Percentiles rank a stretch among this genome's conserved stretches.
Evolutionary conservation across 2,888 invertebrate species (phyloP).

Genomic region (Spodoptera littoralis): DNA sequence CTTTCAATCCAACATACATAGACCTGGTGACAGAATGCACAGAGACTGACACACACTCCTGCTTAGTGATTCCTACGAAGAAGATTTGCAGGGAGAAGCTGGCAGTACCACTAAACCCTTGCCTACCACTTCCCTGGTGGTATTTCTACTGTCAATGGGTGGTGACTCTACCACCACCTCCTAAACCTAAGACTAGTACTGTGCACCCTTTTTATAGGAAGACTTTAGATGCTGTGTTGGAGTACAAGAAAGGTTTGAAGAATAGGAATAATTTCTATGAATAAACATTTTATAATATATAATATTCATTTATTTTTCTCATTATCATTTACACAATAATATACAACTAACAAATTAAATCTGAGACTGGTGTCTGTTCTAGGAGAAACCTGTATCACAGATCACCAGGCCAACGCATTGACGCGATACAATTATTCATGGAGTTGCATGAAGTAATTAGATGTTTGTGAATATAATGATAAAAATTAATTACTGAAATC

Average conservation of each 20-base stretch:
- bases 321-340: too few species aligned
- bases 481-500: too few species aligned
- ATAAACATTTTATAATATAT: neutral
- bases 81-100: slow-evolving; percentile 60
- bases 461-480: too few species aligned
- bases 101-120: slow-evolving; percentile 44
- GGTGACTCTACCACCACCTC: slow-evolving; percentile 40
- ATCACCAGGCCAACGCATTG: too few species aligned
- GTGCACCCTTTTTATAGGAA: slow-evolving; percentile 60
- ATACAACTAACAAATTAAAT: too few species aligned
- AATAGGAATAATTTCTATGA: neutral
- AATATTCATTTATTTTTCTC: too few species aligned
- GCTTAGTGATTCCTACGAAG: slow-evolving; percentile 62
- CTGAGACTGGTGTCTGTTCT: too few species aligned
- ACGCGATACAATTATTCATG: too few species aligned
- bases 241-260: slow-evolving; percentile 44
- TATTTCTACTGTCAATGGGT: slow-evolving; percentile 66
- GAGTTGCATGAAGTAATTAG: too few species aligned
- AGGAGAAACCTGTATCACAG: too few species aligned
- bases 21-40: slow-evolving; percentile 54
- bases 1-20: slow-evolving; percentile 53
- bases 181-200: slow-evolving; percentile 50
- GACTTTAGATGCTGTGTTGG: slow-evolving; percentile 47
- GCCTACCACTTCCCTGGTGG: slow-evolving; percentile 67
- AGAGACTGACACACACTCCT: slow-evolving; percentile 49